Conservation (phyloP, 2,113 vertebrate genomes). For the Mormoops blainvillei region DNA sequence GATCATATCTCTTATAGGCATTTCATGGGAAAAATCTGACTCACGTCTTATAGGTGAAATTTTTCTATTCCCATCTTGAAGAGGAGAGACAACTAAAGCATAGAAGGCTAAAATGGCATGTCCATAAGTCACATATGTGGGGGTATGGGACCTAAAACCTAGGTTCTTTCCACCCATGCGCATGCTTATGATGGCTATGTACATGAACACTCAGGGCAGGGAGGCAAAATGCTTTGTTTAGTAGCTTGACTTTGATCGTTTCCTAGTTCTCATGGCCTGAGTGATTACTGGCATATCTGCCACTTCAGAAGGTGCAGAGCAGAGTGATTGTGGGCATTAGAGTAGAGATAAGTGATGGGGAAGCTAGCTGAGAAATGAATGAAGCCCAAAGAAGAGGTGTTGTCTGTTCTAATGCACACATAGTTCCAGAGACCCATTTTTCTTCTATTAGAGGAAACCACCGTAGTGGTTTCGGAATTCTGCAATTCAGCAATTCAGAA, state of each 20-base stretch:
- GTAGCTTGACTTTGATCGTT: neutral
- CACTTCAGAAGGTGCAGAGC: neutral
- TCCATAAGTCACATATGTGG: neutral
- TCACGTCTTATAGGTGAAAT: neutral
- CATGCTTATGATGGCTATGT: neutral
- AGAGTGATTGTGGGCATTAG: neutral
- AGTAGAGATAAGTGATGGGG: neutral
- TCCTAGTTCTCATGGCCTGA: neutral
- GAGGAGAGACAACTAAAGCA: neutral
- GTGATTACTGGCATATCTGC: neutral
- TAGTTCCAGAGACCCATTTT: neutral
- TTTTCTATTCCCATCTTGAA: neutral
- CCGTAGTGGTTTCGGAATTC: neutral
- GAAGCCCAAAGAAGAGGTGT: neutral
- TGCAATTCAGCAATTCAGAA: neutral
- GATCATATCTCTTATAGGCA: neutral
- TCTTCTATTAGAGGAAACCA: neutral
- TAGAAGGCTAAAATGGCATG: neutral
- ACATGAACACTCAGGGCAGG: neutral
- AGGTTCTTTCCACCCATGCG: neutral
- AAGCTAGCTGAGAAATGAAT: neutral
- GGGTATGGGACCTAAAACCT: neutral
- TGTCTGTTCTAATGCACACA: neutral
- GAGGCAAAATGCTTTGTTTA: neutral
- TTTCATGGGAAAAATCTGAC: neutral